phyloP scores from a whole-genome alignment of 2,797 vertebrate genomes.

The Sarcoramphus papa region DNA sequence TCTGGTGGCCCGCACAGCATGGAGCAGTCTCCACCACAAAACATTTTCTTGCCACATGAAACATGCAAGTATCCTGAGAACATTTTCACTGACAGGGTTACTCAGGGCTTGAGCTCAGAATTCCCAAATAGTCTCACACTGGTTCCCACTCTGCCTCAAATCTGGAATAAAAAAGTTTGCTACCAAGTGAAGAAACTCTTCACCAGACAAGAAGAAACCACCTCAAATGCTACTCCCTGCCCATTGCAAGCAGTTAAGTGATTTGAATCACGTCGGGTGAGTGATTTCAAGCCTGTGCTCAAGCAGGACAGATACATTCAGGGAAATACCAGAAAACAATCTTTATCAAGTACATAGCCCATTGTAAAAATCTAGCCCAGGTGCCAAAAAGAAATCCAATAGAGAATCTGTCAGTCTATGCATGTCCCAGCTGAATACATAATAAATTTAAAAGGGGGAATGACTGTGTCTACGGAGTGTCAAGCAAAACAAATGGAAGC shows the following conservation, averaged over 20 bases:
- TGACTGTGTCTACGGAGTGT: neutral
- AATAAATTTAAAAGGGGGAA: neutral
- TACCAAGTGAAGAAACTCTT: neutral
- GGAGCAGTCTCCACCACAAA: neutral
- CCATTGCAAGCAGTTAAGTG: neutral
- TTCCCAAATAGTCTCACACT: neutral
- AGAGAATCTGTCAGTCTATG: neutral
- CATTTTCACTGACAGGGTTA: neutral
- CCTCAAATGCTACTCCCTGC: neutral
- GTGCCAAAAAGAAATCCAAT: constrained; percentile 31
- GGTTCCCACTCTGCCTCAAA: neutral
- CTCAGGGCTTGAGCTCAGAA: neutral
- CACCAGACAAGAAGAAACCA: neutral
- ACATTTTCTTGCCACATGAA: neutral
- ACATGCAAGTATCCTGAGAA: neutral
- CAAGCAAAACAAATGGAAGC: neutral
- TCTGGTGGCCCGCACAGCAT: neutral
- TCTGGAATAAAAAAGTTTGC: neutral
- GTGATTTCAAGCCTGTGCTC: neutral
- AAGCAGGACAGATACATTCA: neutral
- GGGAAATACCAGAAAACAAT: constrained; percentile 8
- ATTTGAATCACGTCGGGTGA: neutral
- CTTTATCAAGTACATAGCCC: neutral
- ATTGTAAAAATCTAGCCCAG: neutral
- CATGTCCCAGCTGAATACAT: neutral